phyloP scores from a whole-genome alignment of 35 echinoderm and acorn worm species.

The Anneissia japonica region DNA sequence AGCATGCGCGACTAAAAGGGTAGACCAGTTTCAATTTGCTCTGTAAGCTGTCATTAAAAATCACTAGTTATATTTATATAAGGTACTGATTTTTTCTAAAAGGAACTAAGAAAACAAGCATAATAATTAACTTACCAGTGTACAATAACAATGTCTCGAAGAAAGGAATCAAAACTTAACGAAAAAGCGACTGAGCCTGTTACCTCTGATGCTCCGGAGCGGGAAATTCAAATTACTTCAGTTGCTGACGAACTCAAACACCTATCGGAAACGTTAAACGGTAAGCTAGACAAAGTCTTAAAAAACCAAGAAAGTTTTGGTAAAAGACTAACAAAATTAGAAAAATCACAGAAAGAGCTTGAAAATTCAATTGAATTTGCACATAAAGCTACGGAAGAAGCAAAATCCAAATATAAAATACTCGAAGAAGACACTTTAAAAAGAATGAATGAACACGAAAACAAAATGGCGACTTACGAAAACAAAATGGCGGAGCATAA shows the following conservation, averaged over 20 bases:
- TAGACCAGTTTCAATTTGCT: neutral
- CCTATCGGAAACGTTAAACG: neutral
- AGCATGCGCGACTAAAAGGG: neutral
- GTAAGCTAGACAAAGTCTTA: slow-evolving; percentile 7
- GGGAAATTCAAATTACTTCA: neutral
- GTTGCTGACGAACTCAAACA: neutral
- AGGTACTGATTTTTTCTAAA: neutral
- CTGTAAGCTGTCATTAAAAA: neutral
- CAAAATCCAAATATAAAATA: neutral
- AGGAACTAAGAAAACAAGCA: neutral
- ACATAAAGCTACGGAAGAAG: neutral
- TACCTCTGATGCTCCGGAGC: neutral
- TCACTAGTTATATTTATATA: neutral
- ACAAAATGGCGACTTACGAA: slow-evolving; percentile 13
- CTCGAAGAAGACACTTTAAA: neutral
- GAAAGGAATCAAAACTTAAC: neutral
- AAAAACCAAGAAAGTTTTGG: neutral
- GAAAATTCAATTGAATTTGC: slow-evolving; percentile 10
- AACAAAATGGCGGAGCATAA: neutral
- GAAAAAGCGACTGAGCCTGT: neutral
- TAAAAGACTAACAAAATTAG: neutral
- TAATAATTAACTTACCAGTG: neutral
- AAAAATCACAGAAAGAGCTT: slow-evolving; percentile 19
- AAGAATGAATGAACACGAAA: neutral
- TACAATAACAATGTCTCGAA: neutral